phyloP scores from a whole-genome alignment of 2,888 invertebrate genomes.

The Clostera curtula region DNA sequence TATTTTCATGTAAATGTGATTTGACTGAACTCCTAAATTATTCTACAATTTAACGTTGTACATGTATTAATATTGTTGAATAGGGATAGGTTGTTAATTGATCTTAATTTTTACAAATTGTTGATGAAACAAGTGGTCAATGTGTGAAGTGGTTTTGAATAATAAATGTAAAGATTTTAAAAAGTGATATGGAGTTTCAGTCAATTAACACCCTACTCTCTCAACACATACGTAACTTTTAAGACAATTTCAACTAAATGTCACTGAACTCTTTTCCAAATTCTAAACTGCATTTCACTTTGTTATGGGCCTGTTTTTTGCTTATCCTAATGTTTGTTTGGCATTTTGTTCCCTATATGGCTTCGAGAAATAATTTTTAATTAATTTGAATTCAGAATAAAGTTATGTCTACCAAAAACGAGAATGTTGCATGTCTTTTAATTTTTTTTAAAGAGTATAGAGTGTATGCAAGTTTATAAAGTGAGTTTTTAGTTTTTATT shows the following conservation, averaged over 20 bases:
- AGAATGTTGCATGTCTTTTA: conserved; percentile 16
- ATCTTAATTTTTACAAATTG: conserved; percentile 58
- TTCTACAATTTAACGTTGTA: conserved; percentile 39
- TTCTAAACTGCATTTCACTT: conserved; percentile 24
- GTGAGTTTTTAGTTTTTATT: conserved; percentile 32
- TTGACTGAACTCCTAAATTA: conserved; percentile 69
- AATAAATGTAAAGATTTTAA: conserved; percentile 68
- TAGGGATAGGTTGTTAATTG: conserved; percentile 73
- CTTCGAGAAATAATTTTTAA: conserved; percentile 28
- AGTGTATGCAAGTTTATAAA: conserved; percentile 20
- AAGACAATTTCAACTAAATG: conserved; percentile 7
- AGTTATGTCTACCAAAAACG: background rate
- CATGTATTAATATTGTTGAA: conserved; percentile 45
- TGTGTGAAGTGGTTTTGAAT: conserved; percentile 63
- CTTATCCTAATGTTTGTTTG: conserved; percentile 51
- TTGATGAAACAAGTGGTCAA: conserved; percentile 57
- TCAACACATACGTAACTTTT: conserved; percentile 26
- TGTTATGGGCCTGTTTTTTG: conserved; percentile 34
- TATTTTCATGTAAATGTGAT: conserved; percentile 42
- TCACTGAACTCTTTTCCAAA: conserved; percentile 20
- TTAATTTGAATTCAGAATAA: conserved; percentile 6
- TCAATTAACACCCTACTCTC: conserved; percentile 74
- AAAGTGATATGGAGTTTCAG: conserved; percentile 71
- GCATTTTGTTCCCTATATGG: conserved; percentile 28
- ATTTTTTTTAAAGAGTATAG: conserved; percentile 2